Percentiles rank a stretch among this genome's conserved stretches.
These are phyloP conservation scores for Pipa parva DNA, from an alignment of 2,113 vertebrate species.

Conservation along the genomic window DNA sequence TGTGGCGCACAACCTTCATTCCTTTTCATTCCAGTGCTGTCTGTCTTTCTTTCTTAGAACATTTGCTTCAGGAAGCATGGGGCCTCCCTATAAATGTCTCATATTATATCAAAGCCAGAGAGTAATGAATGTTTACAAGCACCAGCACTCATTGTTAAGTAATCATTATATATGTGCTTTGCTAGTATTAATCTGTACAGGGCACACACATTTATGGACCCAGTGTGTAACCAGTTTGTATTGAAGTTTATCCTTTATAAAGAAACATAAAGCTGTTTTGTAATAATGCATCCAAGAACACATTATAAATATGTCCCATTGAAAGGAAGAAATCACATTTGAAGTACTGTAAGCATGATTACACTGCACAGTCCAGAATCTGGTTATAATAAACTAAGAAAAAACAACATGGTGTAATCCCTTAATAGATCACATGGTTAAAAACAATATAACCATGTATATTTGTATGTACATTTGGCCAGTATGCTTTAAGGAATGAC, in stretches of 20 bases:
- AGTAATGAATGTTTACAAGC: slow-evolving; percentile 1
- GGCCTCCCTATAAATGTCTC: slow-evolving; percentile 2
- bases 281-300: neutral
- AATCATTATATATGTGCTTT: slow-evolving; percentile 3
- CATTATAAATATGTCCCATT: neutral
- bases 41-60: neutral
- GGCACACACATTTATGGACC: neutral
- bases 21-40: neutral
- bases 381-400: neutral
- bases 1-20: neutral
- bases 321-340: neutral
- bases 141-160: neutral
- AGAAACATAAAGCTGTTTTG: neutral
- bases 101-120: slow-evolving; percentile 7
- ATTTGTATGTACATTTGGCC: too few species aligned
- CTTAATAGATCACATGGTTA: too few species aligned
- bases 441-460: too few species aligned
- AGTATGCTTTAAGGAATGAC: too few species aligned
- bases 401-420: neutral
- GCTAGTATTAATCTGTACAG: neutral
- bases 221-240: neutral
- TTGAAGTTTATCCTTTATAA: neutral
- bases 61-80: slow-evolving; percentile 5
- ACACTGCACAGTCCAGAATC: neutral
- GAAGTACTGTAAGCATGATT: neutral